Percentiles rank a stretch among this genome's conserved stretches.
Evolutionary conservation across 2,888 invertebrate species (phyloP).

Genomic region (Halictus quadricinctus): DNA sequence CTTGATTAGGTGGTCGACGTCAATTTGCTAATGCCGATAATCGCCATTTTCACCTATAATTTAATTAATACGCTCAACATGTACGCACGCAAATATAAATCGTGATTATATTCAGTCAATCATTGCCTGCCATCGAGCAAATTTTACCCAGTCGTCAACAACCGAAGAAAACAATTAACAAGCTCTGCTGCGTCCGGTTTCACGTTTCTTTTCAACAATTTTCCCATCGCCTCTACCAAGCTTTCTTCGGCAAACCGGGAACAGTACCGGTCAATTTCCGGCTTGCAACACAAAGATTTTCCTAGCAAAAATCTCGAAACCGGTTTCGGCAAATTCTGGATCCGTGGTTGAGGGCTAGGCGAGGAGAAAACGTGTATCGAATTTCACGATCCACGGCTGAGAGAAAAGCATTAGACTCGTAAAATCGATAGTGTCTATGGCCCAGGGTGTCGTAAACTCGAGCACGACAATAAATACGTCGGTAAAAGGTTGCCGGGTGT

Average conservation of each 20-base stretch:
- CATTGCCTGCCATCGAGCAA: neutral
- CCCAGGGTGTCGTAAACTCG: slow-evolving; percentile 55
- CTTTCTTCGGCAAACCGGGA: neutral
- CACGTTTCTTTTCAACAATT: neutral
- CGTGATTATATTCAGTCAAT: neutral
- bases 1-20: neutral
- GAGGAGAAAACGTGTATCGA: slow-evolving; percentile 19
- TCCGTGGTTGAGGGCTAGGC: neutral
- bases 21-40: neutral
- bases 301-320: neutral
- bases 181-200: neutral
- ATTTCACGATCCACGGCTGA: slow-evolving; percentile 28
- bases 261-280: neutral
- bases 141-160: neutral
- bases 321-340: neutral
- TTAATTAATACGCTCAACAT: neutral
- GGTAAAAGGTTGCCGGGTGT: slow-evolving; percentile 55
- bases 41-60: neutral
- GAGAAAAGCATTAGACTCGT: slow-evolving; percentile 34
- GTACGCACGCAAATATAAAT: neutral
- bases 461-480: slow-evolving; percentile 61
- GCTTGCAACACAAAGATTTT: neutral
- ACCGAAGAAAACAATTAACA: neutral
- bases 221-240: neutral
- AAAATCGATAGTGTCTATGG: slow-evolving; percentile 35